Evolutionary conservation across 1,140 invertebrate genomes (phyloP), one percentile per base, ranked within the genome.

Genomic region (Hormaphis cornu): DNA sequence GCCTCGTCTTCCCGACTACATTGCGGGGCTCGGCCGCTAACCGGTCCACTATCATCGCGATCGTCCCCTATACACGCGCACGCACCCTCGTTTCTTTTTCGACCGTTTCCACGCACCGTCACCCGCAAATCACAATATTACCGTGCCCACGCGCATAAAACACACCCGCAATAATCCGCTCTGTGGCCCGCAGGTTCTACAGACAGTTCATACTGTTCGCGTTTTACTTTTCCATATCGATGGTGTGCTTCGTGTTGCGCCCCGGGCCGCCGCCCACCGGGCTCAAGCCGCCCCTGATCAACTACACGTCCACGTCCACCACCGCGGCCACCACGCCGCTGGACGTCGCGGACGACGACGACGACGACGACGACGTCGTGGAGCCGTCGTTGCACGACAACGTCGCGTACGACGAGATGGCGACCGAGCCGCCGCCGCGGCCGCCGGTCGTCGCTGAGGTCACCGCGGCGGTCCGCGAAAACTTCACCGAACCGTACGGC

Each of bases 101-200:
- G n/a, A n/a, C n/a, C n/a, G n/a, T n/a, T n/a, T n/a, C n/a, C n/a
- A n/a, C n/a, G n/a, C n/a, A n/a, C n/a, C n/a, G n/a, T n/a, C n/a
- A n/a, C n/a, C n/a, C n/a, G n/a, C n/a, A n/a, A n/a, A n/a, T n/a
- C n/a, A n/a, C n/a, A n/a, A n/a, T n/a, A n/a, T n/a, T n/a, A n/a
- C n/a, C n/a, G n/a, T n/a, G n/a, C n/a, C n/a, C n/a, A n/a, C n/a
- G n/a, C n/a, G n/a, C n/a, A n/a, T n/a, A n/a, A n/a, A n/a, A n/a
- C n/a, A n/a, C n/a, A n/a, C n/a, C n/a, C n/a, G n/a, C n/a, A n/a
- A n/a, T n/a, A n/a, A n/a, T n/a, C n/a, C n/a, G n/a, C n/a, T n/a
- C n/a, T n/a, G n/a, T n/a, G n/a, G n/a, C n/a, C n/a, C n/a, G n/a
- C 35, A 92, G 93, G 71, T 97, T 97, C 77, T 97, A 96, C 76